A percentile compares a stretch with the other conserved stretches of the same genome.
These are phyloP conservation scores for Gambusia holbrooki DNA, from an alignment of 2,113 vertebrate genomes.

Conservation along the genomic window DNA sequence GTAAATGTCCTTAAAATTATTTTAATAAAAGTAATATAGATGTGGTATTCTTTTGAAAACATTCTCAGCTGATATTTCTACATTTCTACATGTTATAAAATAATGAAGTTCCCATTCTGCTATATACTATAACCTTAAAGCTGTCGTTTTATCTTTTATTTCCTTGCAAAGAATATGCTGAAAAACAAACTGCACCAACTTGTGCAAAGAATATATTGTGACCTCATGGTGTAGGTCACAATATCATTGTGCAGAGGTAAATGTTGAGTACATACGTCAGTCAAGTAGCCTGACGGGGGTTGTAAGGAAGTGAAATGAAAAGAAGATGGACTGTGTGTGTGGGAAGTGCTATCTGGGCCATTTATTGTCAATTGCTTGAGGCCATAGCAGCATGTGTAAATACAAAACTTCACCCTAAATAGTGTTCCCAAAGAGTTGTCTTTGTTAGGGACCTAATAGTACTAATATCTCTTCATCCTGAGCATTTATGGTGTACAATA, in stretches of 20 bases:
- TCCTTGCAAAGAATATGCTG: slow-evolving; percentile 2
- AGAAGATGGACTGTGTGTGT: slow-evolving; percentile 9
- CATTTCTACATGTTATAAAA: neutral
- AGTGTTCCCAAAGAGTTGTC: slow-evolving; percentile 14
- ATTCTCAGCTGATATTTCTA: neutral
- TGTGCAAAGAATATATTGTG: slow-evolving; percentile 19
- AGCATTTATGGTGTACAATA: neutral
- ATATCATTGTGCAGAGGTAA: neutral
- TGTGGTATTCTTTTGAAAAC: neutral
- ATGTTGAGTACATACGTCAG: slow-evolving; percentile 9
- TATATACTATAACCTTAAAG: neutral
- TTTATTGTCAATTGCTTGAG: slow-evolving; percentile 45
- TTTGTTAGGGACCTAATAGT: slow-evolving; percentile 25
- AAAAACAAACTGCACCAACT: slow-evolving; percentile 5
- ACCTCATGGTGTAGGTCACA: slow-evolving; percentile 14
- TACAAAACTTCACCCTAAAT: slow-evolving; percentile 32
- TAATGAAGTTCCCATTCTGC: neutral
- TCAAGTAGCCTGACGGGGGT: slow-evolving; percentile 14
- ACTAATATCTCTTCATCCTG: neutral
- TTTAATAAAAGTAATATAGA: neutral
- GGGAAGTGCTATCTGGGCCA: slow-evolving; percentile 10
- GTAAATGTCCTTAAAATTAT: no score
- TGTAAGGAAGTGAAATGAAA: slow-evolving; percentile 47
- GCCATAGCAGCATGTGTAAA: slow-evolving; percentile 38
- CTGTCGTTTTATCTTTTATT: neutral